Percentiles rank a stretch among this genome's conserved stretches.
These are phyloP conservation scores for Anodontia alba DNA, from an alignment of 2,888 invertebrate genomes.

Conservation along the genomic window DNA sequence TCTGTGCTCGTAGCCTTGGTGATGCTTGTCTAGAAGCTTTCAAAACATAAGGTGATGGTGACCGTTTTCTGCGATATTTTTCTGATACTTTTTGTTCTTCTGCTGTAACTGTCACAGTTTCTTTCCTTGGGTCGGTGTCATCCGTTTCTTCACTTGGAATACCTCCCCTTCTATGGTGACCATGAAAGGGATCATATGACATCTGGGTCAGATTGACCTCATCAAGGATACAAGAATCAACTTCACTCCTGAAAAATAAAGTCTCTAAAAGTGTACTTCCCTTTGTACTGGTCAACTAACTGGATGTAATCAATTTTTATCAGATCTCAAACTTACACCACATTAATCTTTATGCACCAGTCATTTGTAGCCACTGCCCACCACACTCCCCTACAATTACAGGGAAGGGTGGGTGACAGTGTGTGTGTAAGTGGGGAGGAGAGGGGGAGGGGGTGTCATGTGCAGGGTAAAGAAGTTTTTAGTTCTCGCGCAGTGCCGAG, in stretches of 20 bases:
- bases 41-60: constrained; percentile 56
- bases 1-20: constrained; percentile 45
- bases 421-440: too few relatives aligned
- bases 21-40: constrained; percentile 23
- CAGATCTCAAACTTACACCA: too few relatives aligned
- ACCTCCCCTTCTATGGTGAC: constrained; percentile 15
- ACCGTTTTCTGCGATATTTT: constrained; percentile 53
- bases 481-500: too few relatives aligned
- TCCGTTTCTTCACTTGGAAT: constrained; percentile 58
- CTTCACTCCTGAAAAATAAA: constrained; percentile 41
- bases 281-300: too few relatives aligned
- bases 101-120: constrained; percentile 45
- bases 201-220: constrained; percentile 46
- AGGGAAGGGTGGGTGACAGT: too few relatives aligned
- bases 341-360: too few relatives aligned
- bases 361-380: too few relatives aligned
- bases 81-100: constrained; percentile 56
- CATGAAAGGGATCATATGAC: constrained; percentile 47
- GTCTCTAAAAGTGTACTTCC: neutral
- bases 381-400: too few relatives aligned
- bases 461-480: too few relatives aligned
- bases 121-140: constrained; percentile 67
- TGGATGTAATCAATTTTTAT: too few relatives aligned
- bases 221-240: constrained; percentile 50
- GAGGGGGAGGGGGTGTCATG: too few relatives aligned